Conservation (phyloP, 2,888 invertebrate species). For the Diplolepis rosae region DNA sequence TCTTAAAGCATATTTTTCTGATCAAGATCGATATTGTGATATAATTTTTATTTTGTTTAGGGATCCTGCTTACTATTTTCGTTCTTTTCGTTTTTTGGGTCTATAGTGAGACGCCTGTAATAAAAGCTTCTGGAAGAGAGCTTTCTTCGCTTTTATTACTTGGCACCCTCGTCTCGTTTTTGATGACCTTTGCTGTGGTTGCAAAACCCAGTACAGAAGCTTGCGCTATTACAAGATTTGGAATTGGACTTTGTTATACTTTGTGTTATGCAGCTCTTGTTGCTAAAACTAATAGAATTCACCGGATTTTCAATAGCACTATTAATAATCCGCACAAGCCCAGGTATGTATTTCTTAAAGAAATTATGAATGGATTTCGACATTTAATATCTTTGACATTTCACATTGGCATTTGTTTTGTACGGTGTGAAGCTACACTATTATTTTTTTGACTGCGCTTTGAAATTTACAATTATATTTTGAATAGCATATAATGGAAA, state of each 20-base stretch:
- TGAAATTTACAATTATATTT: no score
- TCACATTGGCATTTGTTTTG: no score
- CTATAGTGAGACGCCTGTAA: constrained; percentile 76
- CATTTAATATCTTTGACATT: no score
- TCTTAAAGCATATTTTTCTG: background rate
- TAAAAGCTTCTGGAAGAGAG: constrained; percentile 77
- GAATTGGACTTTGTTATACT: constrained; percentile 76
- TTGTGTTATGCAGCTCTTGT: constrained; percentile 76
- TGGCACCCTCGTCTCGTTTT: constrained; percentile 75
- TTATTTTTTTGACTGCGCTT: no score
- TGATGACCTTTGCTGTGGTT: constrained; percentile 75
- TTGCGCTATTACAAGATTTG: constrained; percentile 75
- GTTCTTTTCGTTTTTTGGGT: constrained; percentile 75
- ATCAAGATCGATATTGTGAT: background rate
- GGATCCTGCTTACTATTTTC: constrained; percentile 73
- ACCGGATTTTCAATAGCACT: constrained; percentile 75
- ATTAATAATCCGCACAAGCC: constrained; percentile 70
- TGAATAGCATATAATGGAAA: no score
- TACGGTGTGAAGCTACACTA: no score
- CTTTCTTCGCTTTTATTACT: constrained; percentile 74
- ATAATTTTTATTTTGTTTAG: constrained; percentile 56
- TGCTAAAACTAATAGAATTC: constrained; percentile 77
- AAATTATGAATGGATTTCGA: background rate
- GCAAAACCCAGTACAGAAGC: constrained; percentile 73
- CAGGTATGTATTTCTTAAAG: constrained; percentile 57